Evolutionary conservation across 2,113 vertebrate species (phyloP), one percentile per base, ranked within the genome.

Genomic region (Sylvietta virens): DNA sequence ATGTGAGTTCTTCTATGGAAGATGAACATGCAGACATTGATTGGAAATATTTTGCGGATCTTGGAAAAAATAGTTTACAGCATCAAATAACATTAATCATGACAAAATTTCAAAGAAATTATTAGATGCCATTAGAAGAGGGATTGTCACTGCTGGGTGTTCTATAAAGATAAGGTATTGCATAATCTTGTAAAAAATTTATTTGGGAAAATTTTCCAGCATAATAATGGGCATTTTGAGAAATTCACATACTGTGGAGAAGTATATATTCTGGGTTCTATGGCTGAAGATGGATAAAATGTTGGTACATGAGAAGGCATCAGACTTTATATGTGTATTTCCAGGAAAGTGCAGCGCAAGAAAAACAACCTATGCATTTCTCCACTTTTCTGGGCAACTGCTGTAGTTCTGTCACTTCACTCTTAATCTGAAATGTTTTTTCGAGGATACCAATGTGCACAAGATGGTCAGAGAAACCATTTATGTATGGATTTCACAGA

Each of bases 321-420:
- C 3, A 73, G 7, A 60, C 19, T n/a, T 26, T 35, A 19, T 37
- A 0, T 80, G 5, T 23, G n/a, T 64, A 15, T 6, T 60, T 84
- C 37, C 21, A 48, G 30, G 14, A 78, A 57, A 24, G 24, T 51
- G n/a, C 10, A 69, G 16, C 12, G 26, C 4, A 60, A 12, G 16
- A 69, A 51, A 42, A 60, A 4, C 1, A 0, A 7, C 6, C 4
- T 51, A 24, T 28, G 2, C 1, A 2, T 54, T 76, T 80, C 19
- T 76, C 3, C 8, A 24, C 6, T 86, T 79, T 30, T 42, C 42
- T 33, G 8, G 13, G 23, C 18, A 67, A n/a, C 22, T 58, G 8
- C 33, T 76, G 5, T 39, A 35, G 3, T 24, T 77, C 27, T 58
- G 15, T 31, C 27, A 9, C 20, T 42, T 42, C 16, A 28, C 9